Evolutionary conservation across 2,113 vertebrate species (phyloP).

Genomic region (Otocyon megalotis): DNA sequence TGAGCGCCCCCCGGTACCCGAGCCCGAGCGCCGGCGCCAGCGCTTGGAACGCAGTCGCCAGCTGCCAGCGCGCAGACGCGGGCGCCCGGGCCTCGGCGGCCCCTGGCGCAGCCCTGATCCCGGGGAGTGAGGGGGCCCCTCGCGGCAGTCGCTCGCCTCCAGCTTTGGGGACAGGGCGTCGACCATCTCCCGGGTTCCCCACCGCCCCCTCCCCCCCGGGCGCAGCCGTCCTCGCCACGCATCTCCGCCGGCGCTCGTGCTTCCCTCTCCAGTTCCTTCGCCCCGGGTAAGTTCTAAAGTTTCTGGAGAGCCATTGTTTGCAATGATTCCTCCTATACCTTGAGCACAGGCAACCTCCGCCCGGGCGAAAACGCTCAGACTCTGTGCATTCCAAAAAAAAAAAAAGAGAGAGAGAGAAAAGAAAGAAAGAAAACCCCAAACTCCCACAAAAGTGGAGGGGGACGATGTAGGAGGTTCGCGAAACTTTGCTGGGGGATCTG

Average conservation of each 20-base stretch:
- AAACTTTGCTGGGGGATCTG: conserved; percentile 51
- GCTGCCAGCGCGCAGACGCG: not conserved
- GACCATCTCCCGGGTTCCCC: not conserved
- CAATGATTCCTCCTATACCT: not conserved
- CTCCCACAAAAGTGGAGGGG: not conserved
- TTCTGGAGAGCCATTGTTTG: conserved; percentile 32
- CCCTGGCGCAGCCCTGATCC: not conserved
- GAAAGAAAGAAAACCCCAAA: too few species aligned
- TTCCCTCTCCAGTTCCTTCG: not conserved
- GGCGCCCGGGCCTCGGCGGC: conserved; percentile 16
- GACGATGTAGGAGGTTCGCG: not conserved
- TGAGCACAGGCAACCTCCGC: not conserved
- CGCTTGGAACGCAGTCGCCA: not conserved
- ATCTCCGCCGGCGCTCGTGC: not conserved
- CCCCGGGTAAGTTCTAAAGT: conserved; percentile 67
- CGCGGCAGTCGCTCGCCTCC: not conserved
- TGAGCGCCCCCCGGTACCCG: not conserved
- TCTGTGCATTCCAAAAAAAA: conserved; percentile 4
- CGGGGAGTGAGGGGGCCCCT: not conserved
- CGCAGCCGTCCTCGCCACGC: not conserved
- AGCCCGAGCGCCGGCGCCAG: not conserved
- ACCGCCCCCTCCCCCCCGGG: not conserved
- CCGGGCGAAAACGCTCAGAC: not conserved
- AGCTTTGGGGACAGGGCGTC: not conserved
- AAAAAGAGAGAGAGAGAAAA: too few species aligned